A percentile compares a stretch with the other conserved stretches of the same genome.
phyloP scores from a whole-genome alignment of 1,140 invertebrate species.

The Heterodera schachtii region DNA sequence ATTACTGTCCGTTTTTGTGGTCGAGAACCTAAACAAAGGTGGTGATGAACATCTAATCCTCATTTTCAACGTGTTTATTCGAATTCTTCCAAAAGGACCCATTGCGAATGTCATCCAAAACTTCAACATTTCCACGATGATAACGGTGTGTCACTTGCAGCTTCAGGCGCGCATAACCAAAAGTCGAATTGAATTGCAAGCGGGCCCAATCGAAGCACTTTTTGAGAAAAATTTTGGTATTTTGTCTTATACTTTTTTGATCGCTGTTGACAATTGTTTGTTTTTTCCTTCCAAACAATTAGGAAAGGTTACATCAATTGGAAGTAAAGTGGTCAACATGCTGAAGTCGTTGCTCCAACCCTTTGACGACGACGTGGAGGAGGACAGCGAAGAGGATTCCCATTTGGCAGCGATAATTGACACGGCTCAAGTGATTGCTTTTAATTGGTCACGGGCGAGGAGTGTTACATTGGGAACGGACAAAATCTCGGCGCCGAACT shows the following conservation, averaged over 20 bases:
- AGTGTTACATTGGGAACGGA: no score
- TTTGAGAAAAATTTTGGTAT: slow-evolving; percentile 47
- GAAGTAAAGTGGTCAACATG: slow-evolving; percentile 38
- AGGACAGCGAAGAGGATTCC: slow-evolving; percentile 40
- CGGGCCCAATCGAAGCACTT: slow-evolving; percentile 43
- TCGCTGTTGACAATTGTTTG: slow-evolving; percentile 9
- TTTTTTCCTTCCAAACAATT: not conserved
- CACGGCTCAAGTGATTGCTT: slow-evolving; percentile 13
- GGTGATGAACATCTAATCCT: no score
- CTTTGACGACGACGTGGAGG: slow-evolving; percentile 35
- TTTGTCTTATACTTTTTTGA: no score
- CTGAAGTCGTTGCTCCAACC: slow-evolving; percentile 32
- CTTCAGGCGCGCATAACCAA: slow-evolving; percentile 38
- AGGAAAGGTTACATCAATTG: slow-evolving; percentile 19
- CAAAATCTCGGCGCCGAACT: no score
- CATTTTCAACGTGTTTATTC: no score
- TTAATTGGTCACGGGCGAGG: no score
- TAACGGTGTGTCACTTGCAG: slow-evolving; percentile 48
- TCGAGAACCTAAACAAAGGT: slow-evolving; percentile 26
- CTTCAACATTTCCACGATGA: slow-evolving; percentile 37
- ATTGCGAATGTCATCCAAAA: slow-evolving; percentile 42
- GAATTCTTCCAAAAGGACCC: slow-evolving; percentile 12
- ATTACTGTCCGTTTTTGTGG: slow-evolving; percentile 41
- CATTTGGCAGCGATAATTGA: slow-evolving; percentile 36
- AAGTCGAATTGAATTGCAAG: slow-evolving; percentile 26